Conservation (phyloP, 1,140 invertebrate genomes). For the Ostrea edulis region DNA sequence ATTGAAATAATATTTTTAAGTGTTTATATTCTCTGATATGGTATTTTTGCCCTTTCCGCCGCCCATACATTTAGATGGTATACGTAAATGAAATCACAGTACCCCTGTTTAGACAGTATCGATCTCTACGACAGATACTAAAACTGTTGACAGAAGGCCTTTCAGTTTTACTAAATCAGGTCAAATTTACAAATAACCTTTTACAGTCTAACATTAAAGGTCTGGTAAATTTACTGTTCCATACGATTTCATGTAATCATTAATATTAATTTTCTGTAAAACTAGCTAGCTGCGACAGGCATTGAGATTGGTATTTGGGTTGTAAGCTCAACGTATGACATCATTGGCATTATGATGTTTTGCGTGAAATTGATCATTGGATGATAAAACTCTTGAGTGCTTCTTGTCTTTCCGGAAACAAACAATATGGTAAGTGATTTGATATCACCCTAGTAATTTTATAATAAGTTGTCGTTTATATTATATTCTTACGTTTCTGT, state of each 20-base stretch:
- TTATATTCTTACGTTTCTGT: too few relatives aligned
- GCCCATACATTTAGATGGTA: too few relatives aligned
- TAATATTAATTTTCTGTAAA: constrained; percentile 4
- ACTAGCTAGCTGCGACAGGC: background rate
- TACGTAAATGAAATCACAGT: too few relatives aligned
- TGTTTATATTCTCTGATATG: too few relatives aligned
- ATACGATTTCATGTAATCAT: background rate
- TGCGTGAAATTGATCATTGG: background rate
- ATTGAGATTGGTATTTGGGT: background rate
- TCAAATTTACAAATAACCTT: background rate
- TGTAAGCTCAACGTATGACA: background rate
- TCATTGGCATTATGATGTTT: background rate
- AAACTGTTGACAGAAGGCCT: too few relatives aligned
- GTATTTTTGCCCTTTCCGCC: too few relatives aligned
- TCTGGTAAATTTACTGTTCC: background rate
- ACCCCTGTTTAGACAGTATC: too few relatives aligned
- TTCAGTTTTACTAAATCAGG: too few relatives aligned
- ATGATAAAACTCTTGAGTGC: background rate
- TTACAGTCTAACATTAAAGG: background rate
- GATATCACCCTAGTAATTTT: background rate
- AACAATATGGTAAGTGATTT: constrained; percentile 1
- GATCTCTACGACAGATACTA: too few relatives aligned
- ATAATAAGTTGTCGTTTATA: too few relatives aligned
- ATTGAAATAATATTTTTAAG: too few relatives aligned
- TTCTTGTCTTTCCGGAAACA: background rate